Evolutionary conservation across 2,797 vertebrate genomes (phyloP).

Genomic region (Steatocranus sp.): DNA sequence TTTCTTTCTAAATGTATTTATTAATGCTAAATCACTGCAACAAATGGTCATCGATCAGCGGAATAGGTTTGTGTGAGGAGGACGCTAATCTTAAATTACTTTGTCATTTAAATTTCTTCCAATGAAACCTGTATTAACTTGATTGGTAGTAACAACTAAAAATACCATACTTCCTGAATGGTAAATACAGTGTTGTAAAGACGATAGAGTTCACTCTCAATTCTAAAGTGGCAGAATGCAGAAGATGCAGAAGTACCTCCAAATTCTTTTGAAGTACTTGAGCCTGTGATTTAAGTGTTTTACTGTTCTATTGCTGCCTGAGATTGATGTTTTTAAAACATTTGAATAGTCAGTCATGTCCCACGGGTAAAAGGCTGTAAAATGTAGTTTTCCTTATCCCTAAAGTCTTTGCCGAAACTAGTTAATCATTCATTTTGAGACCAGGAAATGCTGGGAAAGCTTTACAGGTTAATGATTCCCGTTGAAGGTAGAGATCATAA

Average conservation of each 20-base stretch:
- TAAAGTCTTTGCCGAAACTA: not conserved
- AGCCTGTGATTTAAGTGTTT: not conserved
- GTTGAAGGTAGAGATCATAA: not conserved
- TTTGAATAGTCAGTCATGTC: not conserved
- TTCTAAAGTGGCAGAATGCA: not conserved
- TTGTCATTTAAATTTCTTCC: not conserved
- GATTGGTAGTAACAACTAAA: not conserved
- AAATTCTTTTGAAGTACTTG: not conserved
- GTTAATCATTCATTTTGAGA: constrained; percentile 56
- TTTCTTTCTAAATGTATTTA: not conserved
- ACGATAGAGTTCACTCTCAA: not conserved
- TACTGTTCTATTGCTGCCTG: not conserved
- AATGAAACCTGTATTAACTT: not conserved
- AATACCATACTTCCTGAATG: too few relatives aligned
- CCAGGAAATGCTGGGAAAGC: constrained; percentile 32
- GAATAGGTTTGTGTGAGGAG: not conserved
- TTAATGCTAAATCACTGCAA: not conserved
- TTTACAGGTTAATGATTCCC: constrained; percentile 64
- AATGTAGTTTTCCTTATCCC: not conserved
- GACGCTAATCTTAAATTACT: not conserved
- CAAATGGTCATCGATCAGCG: not conserved
- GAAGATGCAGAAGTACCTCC: not conserved
- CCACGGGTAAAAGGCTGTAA: not conserved
- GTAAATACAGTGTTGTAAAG: not conserved
- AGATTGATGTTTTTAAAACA: not conserved